These are phyloP conservation scores for Chymomyza procnemis DNA, from an alignment of 2,888 invertebrate genomes.

Conservation along the genomic window DNA sequence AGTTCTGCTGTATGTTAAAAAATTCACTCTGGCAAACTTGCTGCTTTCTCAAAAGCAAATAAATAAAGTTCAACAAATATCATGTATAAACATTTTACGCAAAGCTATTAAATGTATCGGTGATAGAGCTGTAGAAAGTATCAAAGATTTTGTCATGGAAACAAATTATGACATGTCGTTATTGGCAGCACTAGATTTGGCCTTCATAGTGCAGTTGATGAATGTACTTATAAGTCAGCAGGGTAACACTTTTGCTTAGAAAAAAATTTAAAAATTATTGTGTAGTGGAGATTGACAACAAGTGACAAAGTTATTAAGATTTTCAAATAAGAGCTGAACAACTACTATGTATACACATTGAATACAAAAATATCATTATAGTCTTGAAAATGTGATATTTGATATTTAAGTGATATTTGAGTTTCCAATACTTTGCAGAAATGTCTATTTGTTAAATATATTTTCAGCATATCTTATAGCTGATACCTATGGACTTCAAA, in stretches of 20 bases:
- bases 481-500: conserved; percentile 25
- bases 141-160: background rate
- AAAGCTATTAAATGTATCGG: conserved; percentile 51
- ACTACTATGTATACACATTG: no score
- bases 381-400: no score
- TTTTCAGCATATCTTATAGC: no score
- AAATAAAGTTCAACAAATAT: conserved; percentile 45
- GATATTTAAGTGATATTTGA: no score
- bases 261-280: no score
- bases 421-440: no score
- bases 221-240: background rate
- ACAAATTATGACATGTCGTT: conserved; percentile 33
- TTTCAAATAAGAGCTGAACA: no score
- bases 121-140: conserved; percentile 50
- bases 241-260: background rate
- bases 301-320: background rate
- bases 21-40: background rate
- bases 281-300: no score
- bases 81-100: conserved; percentile 11
- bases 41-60: background rate
- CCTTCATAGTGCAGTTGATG: background rate
- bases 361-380: no score
- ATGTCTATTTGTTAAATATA: no score
- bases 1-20: background rate
- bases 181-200: conserved; percentile 10